Evolutionary conservation across 2,113 vertebrate species (phyloP), one percentile per base, ranked within the genome.

Genomic region (Dendrocopos noguchii): DNA sequence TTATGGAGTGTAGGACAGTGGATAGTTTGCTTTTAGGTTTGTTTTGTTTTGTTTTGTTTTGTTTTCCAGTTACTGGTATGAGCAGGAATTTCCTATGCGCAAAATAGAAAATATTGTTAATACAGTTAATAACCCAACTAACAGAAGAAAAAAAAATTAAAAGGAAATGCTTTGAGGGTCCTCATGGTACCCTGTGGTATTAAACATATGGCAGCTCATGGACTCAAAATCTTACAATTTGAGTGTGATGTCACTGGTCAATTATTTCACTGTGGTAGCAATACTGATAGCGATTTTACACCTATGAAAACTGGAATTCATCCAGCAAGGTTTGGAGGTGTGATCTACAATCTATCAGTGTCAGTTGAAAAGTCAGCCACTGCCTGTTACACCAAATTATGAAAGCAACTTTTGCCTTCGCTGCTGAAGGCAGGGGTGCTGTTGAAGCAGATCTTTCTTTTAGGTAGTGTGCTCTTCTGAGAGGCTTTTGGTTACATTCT

Each of bases 1-100:
- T 96, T 94, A 92, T 93, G 91, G 78, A 92, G 88, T 94, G 80
- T n/a, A 87, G 86, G 70, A 85, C 88, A 93, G 85, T 67, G 82
- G 90, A 85, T 75, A 94, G 77, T 81, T 92, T 93, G 80, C 73
- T 88, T 80, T 34, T 29, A 29, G 18, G 16, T 88, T 44, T 16
- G 42, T 44, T 44, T 44, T 44, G 42, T 44, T n/a, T n/a, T n/a
- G n/a, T n/a, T 44, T 44, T 44, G 42, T 15, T 90, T 42, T 36
- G 7, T 87, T 91, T 93, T 87, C 72, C 70, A 68, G 52, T 91
- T 93, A 86, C 73, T 83, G 79, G n/a, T 93, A 92, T 46, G 21
- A 94, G 63, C 83, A 96, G 88, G 70, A 90, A 96, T 96, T 96
- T 94, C 86, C 80, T 84, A 90, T 59, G 61, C 78, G 59, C 78